Evolutionary conservation across 2,888 invertebrate species (phyloP).

Genomic region (Spisula solida): DNA sequence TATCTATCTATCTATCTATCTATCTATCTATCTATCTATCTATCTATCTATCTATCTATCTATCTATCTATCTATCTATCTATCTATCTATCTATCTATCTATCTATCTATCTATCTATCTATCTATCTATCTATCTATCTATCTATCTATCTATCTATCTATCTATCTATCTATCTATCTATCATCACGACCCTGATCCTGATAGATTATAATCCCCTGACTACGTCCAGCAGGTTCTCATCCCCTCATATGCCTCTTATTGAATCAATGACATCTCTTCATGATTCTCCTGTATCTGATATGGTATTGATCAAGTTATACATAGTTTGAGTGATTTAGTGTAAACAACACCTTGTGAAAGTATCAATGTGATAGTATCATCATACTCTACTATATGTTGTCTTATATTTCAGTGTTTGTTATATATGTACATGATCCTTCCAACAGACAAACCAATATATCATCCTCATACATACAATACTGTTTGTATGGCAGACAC

Average conservation of each 20-base stretch:
- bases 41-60: conserved; percentile 37
- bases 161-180: too few species aligned
- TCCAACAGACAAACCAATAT: background rate
- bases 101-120: conserved; percentile 14
- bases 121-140: too few species aligned
- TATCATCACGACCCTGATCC: too few species aligned
- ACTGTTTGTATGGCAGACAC: background rate
- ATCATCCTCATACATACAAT: background rate
- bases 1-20: conserved; percentile 35
- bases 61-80: conserved; percentile 34
- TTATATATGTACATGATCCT: background rate
- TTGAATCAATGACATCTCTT: too few species aligned
- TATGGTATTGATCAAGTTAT: too few species aligned
- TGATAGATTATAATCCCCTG: too few species aligned
- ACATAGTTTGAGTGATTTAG: background rate
- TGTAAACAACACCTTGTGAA: background rate
- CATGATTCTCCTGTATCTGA: too few species aligned
- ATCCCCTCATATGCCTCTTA: too few species aligned
- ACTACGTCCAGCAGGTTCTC: too few species aligned
- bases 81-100: conserved; percentile 27
- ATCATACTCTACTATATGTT: background rate
- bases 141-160: too few species aligned
- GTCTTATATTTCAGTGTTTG: background rate
- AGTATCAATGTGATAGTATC: background rate
- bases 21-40: conserved; percentile 35